Base-by-base conservation (phyloP, 2,888 invertebrate species). In the Sesia bembeciformis region DNA sequence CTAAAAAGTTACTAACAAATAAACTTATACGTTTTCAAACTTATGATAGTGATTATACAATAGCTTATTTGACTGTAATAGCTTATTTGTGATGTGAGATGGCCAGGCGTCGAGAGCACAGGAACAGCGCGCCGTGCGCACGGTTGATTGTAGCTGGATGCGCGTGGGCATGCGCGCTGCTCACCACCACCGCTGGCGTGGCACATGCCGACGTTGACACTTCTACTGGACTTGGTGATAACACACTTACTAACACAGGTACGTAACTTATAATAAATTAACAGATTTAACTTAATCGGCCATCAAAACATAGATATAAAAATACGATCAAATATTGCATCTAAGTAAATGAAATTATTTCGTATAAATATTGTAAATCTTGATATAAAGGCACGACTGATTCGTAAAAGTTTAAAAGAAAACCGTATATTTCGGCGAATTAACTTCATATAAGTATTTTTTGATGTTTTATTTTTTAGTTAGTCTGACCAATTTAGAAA, bases 161-260 rank as follows among this genome's bases (percentile, higher is more conserved):
- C 87, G 87, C 83, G 61, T 88, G 87, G 82, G 86, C 86, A 71
- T 86, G 84, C 80, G 85, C 82, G 69, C 64, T 84, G 56, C 60
- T 81, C 49, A 72, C 71, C 52, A 68, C 70, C 53, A 70, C 72
- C 52, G 69, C 71, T 46, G 76, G 70, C 53, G 77, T 76, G 53
- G 80, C 78, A 39, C 77, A 77, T 59, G 77, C 86, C 40, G 89
- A 89, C 61, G 82, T 86, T 52, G 89, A 90, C 66, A 90, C 90
- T 39, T 89, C 90, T 56, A 90, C 90, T 5, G 90, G 90, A 5
- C 80, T 84, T 49, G 83, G 90, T 4, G 90, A 90, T 60, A 90
- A 90, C 62, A 83, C 84, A 8, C 77, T 88, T 39, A 83, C 85
- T 49, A 89, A 89, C 68, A 76, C 89, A 81, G 89, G 89, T 88